Percentiles rank a stretch among this genome's conserved stretches.
These are phyloP conservation scores for Poecilia gillii DNA, from an alignment of 2,797 vertebrate species.

Conservation along the genomic window DNA sequence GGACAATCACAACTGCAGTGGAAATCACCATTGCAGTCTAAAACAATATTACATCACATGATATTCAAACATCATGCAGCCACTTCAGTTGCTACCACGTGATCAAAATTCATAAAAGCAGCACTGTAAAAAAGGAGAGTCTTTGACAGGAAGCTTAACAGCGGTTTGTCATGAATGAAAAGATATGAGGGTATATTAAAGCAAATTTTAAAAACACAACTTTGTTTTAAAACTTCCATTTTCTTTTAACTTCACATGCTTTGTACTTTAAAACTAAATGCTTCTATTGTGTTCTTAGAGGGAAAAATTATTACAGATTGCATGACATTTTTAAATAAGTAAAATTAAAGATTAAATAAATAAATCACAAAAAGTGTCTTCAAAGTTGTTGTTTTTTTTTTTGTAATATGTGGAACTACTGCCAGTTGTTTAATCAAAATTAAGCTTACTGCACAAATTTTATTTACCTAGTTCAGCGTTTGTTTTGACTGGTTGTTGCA, in stretches of 20 bases:
- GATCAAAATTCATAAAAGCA: neutral
- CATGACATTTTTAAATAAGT: neutral
- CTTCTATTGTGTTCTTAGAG: neutral
- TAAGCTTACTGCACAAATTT: neutral
- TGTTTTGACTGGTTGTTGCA: no score
- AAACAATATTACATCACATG: neutral
- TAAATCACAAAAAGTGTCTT: neutral
- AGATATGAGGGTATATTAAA: neutral
- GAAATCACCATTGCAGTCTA: neutral
- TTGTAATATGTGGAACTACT: neutral
- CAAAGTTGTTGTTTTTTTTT: neutral
- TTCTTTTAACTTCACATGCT: neutral
- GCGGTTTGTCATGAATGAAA: neutral
- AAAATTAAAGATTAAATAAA: neutral
- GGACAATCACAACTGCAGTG: neutral
- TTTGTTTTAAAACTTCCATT: neutral
- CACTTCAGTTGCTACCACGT: neutral
- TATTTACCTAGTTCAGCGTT: neutral
- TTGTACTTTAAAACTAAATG: neutral
- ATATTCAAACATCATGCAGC: neutral
- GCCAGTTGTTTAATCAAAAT: neutral
- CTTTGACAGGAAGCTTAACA: neutral
- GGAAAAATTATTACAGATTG: neutral
- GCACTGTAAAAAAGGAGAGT: neutral
- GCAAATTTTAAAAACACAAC: neutral